phyloP scores from a whole-genome alignment of 2,797 vertebrate species.

The Oreonectes daqikongensis region DNA sequence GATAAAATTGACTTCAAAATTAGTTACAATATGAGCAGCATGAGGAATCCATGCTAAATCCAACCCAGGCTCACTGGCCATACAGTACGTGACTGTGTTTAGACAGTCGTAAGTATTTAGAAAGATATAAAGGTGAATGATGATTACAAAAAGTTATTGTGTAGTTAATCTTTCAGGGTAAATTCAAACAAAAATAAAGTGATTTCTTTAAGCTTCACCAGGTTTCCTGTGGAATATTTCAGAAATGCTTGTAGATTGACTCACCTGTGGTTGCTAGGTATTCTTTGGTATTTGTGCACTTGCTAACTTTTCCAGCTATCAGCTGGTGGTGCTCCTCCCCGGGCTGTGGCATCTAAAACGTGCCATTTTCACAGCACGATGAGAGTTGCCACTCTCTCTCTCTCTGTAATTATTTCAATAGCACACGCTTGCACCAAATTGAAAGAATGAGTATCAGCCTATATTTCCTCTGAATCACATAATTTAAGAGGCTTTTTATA shows the following conservation, averaged over 20 bases:
- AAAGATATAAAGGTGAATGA: too few relatives aligned
- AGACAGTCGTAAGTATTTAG: too few relatives aligned
- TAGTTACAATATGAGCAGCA: too few relatives aligned
- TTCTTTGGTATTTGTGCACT: conserved; percentile 8
- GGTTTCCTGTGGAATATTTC: conserved; percentile 49
- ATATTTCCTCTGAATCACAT: conserved; percentile 73
- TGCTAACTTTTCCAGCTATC: conserved; percentile 49
- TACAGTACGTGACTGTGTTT: too few relatives aligned
- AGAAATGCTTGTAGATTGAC: background rate
- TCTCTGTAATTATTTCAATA: conserved; percentile 73
- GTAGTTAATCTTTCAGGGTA: too few relatives aligned
- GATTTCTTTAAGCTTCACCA: conserved; percentile 20
- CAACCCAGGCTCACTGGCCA: too few relatives aligned
- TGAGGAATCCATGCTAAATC: too few relatives aligned
- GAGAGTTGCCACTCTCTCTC: conserved; percentile 31
- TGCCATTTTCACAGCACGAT: conserved; percentile 55
- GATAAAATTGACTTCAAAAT: too few relatives aligned
- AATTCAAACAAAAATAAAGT: too few relatives aligned
- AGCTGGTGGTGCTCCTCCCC: conserved; percentile 43
- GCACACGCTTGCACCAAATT: conserved; percentile 66
- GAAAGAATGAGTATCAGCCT: conserved; percentile 73
- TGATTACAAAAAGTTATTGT: too few relatives aligned
- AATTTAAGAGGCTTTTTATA: conserved; percentile 75
- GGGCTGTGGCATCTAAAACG: conserved; percentile 33
- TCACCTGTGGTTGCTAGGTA: background rate